Conservation (phyloP, 2,113 vertebrate species). For the Cyrtonyx montezumae region DNA sequence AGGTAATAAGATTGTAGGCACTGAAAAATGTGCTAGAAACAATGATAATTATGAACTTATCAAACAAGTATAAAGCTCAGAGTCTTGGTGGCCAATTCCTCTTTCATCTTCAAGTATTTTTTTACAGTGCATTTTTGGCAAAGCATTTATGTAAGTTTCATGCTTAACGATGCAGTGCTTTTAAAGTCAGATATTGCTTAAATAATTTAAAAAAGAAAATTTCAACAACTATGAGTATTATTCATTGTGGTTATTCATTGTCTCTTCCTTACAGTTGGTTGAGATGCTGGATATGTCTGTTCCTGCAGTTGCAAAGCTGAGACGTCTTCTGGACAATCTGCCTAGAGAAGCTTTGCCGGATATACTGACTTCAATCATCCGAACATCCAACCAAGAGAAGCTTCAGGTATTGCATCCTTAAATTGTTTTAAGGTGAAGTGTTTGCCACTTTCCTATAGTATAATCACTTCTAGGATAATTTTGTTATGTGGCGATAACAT, state of each 20-base stretch:
- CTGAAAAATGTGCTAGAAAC: not conserved
- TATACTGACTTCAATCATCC: slow-evolving; percentile 93
- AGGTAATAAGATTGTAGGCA: not conserved
- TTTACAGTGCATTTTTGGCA: not conserved
- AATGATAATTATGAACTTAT: not conserved
- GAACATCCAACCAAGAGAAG: slow-evolving; percentile 94
- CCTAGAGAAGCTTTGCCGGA: slow-evolving; percentile 93
- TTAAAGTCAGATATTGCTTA: not conserved
- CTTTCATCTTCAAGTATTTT: not conserved
- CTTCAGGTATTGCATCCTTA: slow-evolving; percentile 85
- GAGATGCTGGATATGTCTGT: slow-evolving; percentile 97
- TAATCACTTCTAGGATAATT: not conserved
- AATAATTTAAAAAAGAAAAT: not conserved
- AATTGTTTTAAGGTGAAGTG: not conserved
- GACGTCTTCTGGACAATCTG: slow-evolving; percentile 90
- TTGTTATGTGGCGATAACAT: not conserved
- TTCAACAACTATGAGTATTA: not conserved
- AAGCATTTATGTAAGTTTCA: not conserved
- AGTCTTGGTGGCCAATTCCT: not conserved
- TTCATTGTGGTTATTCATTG: not conserved
- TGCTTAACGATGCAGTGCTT: not conserved
- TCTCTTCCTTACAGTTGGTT: slow-evolving; percentile 80
- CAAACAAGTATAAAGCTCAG: not conserved
- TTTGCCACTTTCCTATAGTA: not conserved
- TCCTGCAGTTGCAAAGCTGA: slow-evolving; percentile 93